phyloP scores from a whole-genome alignment of 1,140 invertebrate genomes.

The Trypoxylus dichotomus region DNA sequence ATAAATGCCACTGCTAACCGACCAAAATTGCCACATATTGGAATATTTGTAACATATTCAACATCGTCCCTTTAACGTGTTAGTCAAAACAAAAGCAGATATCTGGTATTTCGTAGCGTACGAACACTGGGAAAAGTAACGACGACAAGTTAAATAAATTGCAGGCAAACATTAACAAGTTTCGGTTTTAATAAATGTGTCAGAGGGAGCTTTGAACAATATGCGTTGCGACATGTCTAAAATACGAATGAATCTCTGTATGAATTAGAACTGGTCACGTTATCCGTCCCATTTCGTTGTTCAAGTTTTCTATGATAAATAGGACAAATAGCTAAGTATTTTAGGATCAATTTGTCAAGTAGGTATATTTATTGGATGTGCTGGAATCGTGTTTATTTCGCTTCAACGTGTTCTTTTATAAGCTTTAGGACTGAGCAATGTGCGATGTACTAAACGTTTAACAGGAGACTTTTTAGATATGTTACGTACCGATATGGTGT shows the following conservation, averaged over 20 bases:
- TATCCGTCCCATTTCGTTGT: background rate
- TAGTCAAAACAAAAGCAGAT: background rate
- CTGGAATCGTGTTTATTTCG: too few relatives aligned
- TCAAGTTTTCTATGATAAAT: background rate
- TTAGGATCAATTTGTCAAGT: too few relatives aligned
- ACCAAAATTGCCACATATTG: too few relatives aligned
- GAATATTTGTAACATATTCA: too few relatives aligned
- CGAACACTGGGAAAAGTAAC: background rate
- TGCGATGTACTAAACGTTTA: too few relatives aligned
- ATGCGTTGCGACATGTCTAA: background rate
- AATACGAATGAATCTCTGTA: background rate
- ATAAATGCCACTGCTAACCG: too few relatives aligned
- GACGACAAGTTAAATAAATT: background rate
- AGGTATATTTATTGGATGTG: too few relatives aligned
- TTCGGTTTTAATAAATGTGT: background rate
- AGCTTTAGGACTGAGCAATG: too few relatives aligned
- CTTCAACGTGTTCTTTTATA: too few relatives aligned
- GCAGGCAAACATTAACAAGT: background rate
- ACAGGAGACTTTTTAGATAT: too few relatives aligned
- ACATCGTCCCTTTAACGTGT: background rate
- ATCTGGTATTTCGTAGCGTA: background rate
- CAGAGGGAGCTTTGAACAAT: background rate
- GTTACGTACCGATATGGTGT: background rate
- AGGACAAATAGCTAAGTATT: background rate
- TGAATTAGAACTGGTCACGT: background rate